phyloP scores from a whole-genome alignment of 1,140 invertebrate species.

The Penaeus japonicus region DNA sequence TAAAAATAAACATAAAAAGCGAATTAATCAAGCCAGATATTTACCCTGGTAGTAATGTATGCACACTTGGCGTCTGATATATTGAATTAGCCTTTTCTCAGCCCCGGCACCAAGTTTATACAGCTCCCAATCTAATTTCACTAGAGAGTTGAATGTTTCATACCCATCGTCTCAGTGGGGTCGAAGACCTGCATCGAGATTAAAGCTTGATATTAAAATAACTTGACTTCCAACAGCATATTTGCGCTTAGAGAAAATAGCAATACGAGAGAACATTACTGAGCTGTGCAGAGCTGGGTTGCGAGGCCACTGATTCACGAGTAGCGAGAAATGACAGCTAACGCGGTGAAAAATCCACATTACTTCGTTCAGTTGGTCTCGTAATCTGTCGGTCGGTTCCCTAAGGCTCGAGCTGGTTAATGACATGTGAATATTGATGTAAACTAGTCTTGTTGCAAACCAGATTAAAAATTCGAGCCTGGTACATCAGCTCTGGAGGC shows the following conservation, averaged over 20 bases:
- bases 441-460: slow-evolving; percentile 56
- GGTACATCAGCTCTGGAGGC: slow-evolving; percentile 16
- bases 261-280: too few relatives aligned
- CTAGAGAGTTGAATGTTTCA: slow-evolving; percentile 37
- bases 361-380: slow-evolving; percentile 35
- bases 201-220: too few relatives aligned
- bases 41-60: slow-evolving; percentile 48
- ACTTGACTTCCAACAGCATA: too few relatives aligned
- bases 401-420: slow-evolving; percentile 48
- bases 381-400: slow-evolving; percentile 46
- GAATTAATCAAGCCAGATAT: slow-evolving; percentile 53
- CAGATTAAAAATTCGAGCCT: slow-evolving; percentile 54
- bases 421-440: slow-evolving; percentile 58
- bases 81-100: slow-evolving; percentile 58
- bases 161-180: slow-evolving; percentile 27
- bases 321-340: too few relatives aligned
- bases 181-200: neutral
- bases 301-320: too few relatives aligned
- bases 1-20: slow-evolving; percentile 56
- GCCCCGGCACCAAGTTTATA: neutral
- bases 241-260: too few relatives aligned
- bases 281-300: too few relatives aligned
- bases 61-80: slow-evolving; percentile 53
- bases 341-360: neutral
- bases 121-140: slow-evolving; percentile 36